Conservation (phyloP, 2,888 invertebrate genomes). For the Xestia xanthographa region DNA sequence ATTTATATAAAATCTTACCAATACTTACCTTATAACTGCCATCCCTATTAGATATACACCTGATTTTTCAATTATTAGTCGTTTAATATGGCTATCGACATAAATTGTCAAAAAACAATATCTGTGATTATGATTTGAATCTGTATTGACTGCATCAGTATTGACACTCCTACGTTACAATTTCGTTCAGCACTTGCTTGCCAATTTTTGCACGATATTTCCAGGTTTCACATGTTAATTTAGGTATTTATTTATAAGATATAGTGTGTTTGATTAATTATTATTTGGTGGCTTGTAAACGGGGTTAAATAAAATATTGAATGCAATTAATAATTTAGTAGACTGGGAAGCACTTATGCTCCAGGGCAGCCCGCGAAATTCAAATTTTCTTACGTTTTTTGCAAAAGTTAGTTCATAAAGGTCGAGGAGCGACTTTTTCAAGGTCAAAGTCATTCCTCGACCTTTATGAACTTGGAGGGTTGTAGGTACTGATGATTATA, state of each 20-base stretch:
- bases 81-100: too few species aligned
- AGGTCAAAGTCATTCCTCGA: too few species aligned
- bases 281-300: background rate
- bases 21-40: background rate
- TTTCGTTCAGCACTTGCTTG: background rate
- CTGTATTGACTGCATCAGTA: slow-evolving; percentile 9
- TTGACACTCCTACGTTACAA: slow-evolving; percentile 4
- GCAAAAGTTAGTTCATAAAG: too few species aligned
- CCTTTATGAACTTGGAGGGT: too few species aligned
- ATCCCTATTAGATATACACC: background rate
- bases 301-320: background rate
- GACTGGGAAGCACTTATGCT: background rate
- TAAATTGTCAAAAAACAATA: too few species aligned
- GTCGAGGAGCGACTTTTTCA: too few species aligned
- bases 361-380: too few species aligned
- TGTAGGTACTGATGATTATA: too few species aligned
- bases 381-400: too few species aligned
- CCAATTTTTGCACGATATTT: slow-evolving; percentile 2
- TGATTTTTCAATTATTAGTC: background rate
- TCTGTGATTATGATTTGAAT: slow-evolving; percentile 7
- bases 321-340: background rate
- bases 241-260: background rate
- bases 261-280: background rate
- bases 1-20: background rate
- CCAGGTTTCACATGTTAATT: background rate